Conservation (phyloP, 2,888 invertebrate species). For the Bugulina stolonifera region DNA sequence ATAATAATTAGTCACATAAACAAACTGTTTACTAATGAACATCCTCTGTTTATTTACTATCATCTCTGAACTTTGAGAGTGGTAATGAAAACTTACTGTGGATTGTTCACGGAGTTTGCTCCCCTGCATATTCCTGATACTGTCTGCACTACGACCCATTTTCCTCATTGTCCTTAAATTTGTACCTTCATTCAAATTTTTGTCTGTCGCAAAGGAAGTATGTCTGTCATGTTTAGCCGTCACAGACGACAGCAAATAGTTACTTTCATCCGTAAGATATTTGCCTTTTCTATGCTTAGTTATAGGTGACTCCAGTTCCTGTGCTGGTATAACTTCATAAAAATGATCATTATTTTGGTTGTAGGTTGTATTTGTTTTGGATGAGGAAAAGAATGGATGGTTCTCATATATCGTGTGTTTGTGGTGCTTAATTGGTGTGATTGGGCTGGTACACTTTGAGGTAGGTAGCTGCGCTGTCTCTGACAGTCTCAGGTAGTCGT, state of each 20-base stretch:
- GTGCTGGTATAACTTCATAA: constrained; percentile 11
- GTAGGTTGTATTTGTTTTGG: neutral
- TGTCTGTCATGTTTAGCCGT: no score
- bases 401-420: neutral
- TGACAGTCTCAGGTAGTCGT: constrained; percentile 9
- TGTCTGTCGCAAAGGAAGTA: neutral
- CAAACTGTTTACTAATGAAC: no score
- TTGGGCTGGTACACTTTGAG: neutral
- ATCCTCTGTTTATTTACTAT: no score
- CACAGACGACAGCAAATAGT: neutral
- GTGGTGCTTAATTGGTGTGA: neutral
- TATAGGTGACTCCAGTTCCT: neutral
- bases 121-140: neutral
- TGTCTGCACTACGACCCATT: constrained; percentile 13
- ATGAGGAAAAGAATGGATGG: neutral
- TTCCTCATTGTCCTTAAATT: constrained; percentile 7
- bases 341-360: neutral
- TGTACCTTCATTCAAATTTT: neutral
- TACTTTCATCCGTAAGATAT: constrained; percentile 5
- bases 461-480: neutral
- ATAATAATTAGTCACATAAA: no score
- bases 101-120: neutral
- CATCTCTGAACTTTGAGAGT: no score
- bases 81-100: no score
- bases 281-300: neutral